Evolutionary conservation across 2,888 invertebrate genomes (phyloP).

Genomic region (Lordiphosa andalusiaca): DNA sequence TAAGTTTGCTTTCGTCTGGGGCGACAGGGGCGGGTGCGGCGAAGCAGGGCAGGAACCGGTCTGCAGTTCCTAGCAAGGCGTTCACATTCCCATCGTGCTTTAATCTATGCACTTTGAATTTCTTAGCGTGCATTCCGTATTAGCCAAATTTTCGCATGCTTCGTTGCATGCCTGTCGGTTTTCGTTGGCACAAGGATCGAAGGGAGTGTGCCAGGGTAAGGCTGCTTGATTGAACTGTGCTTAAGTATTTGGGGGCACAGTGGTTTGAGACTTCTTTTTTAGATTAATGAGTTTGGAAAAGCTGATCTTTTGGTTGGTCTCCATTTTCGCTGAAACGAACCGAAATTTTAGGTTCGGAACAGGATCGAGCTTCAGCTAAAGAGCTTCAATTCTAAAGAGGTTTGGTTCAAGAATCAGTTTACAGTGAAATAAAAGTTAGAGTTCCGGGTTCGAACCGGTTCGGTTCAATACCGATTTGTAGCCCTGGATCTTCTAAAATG

Average conservation of each 20-base stretch:
- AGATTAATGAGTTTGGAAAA: too few species aligned
- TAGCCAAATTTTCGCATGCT: constrained; percentile 74
- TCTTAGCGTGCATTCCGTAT: constrained; percentile 68
- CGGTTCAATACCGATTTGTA: too few species aligned
- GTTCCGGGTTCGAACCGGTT: too few species aligned
- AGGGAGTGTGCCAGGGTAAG: background rate
- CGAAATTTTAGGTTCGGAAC: too few species aligned
- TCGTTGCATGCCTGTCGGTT: constrained; percentile 48
- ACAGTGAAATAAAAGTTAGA: too few species aligned
- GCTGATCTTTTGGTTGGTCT: too few species aligned
- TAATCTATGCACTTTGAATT: constrained; percentile 68
- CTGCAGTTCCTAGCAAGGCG: constrained; percentile 20
- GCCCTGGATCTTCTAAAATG: too few species aligned
- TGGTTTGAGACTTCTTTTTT: constrained; percentile 20
- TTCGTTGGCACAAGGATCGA: background rate
- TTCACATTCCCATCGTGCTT: constrained; percentile 35
- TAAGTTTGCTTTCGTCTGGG: constrained; percentile 67
- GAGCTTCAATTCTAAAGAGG: too few species aligned
- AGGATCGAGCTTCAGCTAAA: too few species aligned
- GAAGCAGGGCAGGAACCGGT: background rate
- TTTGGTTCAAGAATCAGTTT: too few species aligned
- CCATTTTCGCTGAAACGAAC: too few species aligned
- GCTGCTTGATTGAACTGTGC: constrained; percentile 39
- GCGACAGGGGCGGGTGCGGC: constrained; percentile 7
- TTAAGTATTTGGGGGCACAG: constrained; percentile 31